Conservation (phyloP, 2,888 invertebrate species). For the Nephrocerus scutellatus region DNA sequence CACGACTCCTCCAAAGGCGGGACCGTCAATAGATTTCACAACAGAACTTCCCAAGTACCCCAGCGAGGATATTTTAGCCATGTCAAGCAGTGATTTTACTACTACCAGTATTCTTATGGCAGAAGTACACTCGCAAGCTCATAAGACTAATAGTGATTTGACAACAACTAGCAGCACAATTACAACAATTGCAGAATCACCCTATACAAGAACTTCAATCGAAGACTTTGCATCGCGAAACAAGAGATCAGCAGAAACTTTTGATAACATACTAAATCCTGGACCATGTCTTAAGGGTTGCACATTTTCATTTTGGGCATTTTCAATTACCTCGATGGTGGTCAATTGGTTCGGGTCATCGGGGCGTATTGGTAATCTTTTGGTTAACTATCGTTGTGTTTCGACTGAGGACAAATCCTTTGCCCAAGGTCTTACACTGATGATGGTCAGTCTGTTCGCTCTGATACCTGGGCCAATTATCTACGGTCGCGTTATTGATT, state of each 20-base stretch:
- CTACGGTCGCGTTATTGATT: constrained; percentile 58
- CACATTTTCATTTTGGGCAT: constrained; percentile 48
- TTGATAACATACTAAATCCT: constrained; percentile 32
- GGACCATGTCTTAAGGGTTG: constrained; percentile 51
- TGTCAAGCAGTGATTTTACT: constrained; percentile 13
- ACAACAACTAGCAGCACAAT: constrained; percentile 3
- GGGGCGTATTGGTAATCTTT: constrained; percentile 59
- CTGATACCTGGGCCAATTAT: constrained; percentile 65
- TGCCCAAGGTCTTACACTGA: constrained; percentile 57
- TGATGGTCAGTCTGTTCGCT: constrained; percentile 57
- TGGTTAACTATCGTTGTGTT: constrained; percentile 60
- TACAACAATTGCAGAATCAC: neutral
- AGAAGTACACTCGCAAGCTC: constrained; percentile 8
- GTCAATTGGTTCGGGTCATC: constrained; percentile 58
- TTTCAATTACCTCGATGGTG: constrained; percentile 49
- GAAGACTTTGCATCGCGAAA: constrained; percentile 8
- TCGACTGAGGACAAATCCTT: constrained; percentile 57
- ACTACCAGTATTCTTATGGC: constrained; percentile 2
- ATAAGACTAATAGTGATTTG: constrained; percentile 2
- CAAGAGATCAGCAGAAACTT: constrained; percentile 17
- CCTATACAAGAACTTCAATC: constrained; percentile 7
- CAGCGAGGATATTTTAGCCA: neutral
- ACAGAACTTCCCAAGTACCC: neutral
- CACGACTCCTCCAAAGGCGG: no score
- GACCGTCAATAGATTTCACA: constrained; percentile 9